Base-by-base conservation (phyloP, 2,888 invertebrate species). In the Philaethria dido region DNA sequence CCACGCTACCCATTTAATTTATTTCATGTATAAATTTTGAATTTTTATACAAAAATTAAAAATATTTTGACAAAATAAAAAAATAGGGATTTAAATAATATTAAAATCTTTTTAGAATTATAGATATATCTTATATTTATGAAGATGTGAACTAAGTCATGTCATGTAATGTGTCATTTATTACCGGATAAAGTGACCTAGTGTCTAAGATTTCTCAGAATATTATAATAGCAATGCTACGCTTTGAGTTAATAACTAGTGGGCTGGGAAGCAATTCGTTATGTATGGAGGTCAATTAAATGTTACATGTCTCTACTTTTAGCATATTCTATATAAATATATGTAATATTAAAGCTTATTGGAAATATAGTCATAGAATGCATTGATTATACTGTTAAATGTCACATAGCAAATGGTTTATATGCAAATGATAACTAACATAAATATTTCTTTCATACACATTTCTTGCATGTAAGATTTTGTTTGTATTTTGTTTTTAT, bases 121-220 rank as follows among this genome's bases (percentile, higher is more conserved):
- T 39, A 39, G 39, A 3, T 39, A 39, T n/a, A 13, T 33, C 8
- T 13, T 39, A 3, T 39, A 13, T 13, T 39, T 11, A 39, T 13
- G 13, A 6, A 13, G 6, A 52, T 52, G 29, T 29, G 52, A 52
- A 52, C 52, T 16, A 33, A 52, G 29, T 16, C 16, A 52, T n/a
- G 29, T 33, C 52, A 16, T 52, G 16, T 33, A 52, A 52, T 52
- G 16, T 52, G 29, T 29, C 29, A 18, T 33, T 52, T 52, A 52
- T 52, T 52, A 52, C 29, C 52, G 52, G 52, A 52, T 52, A 33
- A 9, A 52, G 52, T 52, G 29, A 16, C n/a, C 52, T 52, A 33
- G 29, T 52, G 52, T 33, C 29, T 52, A 18, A 52, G 52, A 52
- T 33, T 52, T 52, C 33, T 33, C 9, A 52, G 52, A 52, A 52